Percentiles rank a stretch among this genome's conserved stretches.
phyloP scores from a whole-genome alignment of 2,888 invertebrate species.

The Xanthostigma xanthostigma region DNA sequence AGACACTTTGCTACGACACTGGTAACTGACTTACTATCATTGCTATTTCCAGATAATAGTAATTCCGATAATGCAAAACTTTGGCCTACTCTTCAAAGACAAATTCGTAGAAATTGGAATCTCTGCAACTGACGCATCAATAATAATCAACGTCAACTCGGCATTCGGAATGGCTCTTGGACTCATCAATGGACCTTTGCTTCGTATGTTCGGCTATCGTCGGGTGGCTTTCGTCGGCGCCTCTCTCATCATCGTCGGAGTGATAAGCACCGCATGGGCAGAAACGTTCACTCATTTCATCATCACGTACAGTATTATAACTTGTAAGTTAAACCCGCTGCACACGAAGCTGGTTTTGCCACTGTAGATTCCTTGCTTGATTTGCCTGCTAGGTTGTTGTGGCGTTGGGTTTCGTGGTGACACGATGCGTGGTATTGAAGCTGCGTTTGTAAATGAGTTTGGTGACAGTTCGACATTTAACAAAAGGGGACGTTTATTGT shows the following conservation, averaged over 20 bases:
- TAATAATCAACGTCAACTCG: conserved; percentile 49
- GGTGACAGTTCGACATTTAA: too few relatives aligned
- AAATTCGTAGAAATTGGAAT: conserved; percentile 39
- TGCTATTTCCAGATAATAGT: conserved; percentile 24
- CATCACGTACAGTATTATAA: conserved; percentile 49
- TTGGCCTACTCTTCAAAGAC: conserved; percentile 51
- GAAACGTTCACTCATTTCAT: conserved; percentile 41
- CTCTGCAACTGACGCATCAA: conserved; percentile 41
- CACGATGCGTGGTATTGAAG: too few relatives aligned
- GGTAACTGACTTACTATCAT: too few relatives aligned
- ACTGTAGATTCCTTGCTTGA: too few relatives aligned
- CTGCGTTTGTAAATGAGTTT: too few relatives aligned
- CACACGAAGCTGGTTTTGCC: too few relatives aligned
- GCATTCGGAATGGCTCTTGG: conserved; percentile 52
- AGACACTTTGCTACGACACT: too few relatives aligned
- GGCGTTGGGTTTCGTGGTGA: too few relatives aligned
- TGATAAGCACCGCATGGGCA: conserved; percentile 41
- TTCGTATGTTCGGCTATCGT: conserved; percentile 45
- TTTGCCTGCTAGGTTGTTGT: too few relatives aligned
- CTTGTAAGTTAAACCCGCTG: conserved; percentile 46
- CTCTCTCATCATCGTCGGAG: conserved; percentile 36
- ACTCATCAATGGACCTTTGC: conserved; percentile 46
- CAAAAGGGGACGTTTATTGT: too few relatives aligned
- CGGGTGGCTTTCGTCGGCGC: conserved; percentile 45
- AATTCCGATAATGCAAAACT: conserved; percentile 44